phyloP scores from a whole-genome alignment of 2,888 invertebrate species.

The Sminthurides aquaticus region DNA sequence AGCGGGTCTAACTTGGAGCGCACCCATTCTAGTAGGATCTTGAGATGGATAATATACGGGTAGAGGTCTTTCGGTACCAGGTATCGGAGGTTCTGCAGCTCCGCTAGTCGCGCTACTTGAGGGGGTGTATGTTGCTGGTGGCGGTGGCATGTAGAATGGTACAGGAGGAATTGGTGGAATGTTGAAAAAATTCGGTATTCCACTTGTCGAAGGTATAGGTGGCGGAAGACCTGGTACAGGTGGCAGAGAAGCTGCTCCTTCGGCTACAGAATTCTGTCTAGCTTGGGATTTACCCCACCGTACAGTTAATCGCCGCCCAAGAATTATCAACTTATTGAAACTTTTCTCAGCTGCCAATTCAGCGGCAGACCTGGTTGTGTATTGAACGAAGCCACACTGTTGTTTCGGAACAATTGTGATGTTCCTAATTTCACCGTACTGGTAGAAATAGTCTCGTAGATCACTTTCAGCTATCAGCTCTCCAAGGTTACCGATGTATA shows the following conservation, averaged over 20 bases:
- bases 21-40: constrained; percentile 84
- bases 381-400: constrained; percentile 95
- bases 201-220: constrained; percentile 33
- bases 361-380: constrained; percentile 79
- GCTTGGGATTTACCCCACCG: constrained; percentile 98
- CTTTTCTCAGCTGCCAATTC: constrained; percentile 92
- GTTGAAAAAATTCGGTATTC: constrained; percentile 46
- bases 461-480: constrained; percentile 82
- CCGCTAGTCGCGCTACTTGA: constrained; percentile 46
- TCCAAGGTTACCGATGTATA: constrained; percentile 93
- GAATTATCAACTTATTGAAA: constrained; percentile 81
- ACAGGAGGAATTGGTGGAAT: constrained; percentile 48
- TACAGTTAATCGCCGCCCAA: constrained; percentile 84
- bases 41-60: constrained; percentile 87
- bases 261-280: constrained; percentile 28
- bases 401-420: constrained; percentile 86
- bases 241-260: constrained; percentile 58
- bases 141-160: constrained; percentile 57
- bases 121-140: constrained; percentile 51
- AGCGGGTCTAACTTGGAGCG: constrained; percentile 34
- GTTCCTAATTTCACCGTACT: constrained; percentile 94
- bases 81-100: constrained; percentile 48
- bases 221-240: constrained; percentile 48
- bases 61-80: constrained; percentile 44
- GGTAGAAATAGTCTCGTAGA: constrained; percentile 89